Evolutionary conservation across 1,140 invertebrate species (phyloP), one percentile per base, ranked within the genome.

Genomic region (Cylas formicarius): DNA sequence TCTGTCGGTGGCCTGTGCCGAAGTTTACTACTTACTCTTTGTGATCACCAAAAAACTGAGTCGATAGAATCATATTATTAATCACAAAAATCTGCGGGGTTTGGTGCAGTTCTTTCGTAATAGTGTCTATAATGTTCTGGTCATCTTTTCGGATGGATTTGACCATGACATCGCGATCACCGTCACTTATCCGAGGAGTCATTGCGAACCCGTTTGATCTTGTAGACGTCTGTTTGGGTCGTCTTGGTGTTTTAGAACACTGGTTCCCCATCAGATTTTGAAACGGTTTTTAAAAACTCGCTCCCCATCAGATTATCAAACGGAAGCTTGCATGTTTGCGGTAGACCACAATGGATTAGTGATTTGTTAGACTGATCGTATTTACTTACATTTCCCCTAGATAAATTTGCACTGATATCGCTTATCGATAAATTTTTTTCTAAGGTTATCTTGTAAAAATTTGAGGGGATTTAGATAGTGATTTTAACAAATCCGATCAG

Each of bases 11-110:
- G 16, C 9, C 9, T 17, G 13, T 13, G 7, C 4, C 9, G 4
- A 37, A 24, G 16, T 27, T 20, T 34, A 8, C n/a, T 40, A 67
- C 72, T 73, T 68, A 86, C 84, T 74, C 72, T 53, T 85, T 79
- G 56, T 76, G 87, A 65, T 88, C 81, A 23, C 77, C 69, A 46
- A 86, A 87, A 64, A 87, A 86, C 55, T 86, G 82, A 4, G 83
- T 65, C 16, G 78, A 76, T 58, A 87, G 69, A 40, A 86, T 69
- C 18, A 87, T 72, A 58, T 86, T 82, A 57, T 88, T 86, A 2
- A 88, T 60, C 1, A 88, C 62, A 56, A 88, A 89, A 1, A 71
- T 67, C 50, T 82, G 72, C 2, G 76, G 67, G 46, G 81, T 71
- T 1, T 68, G 67, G 14, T 72, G 66, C 6, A 86, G 66, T 16